phyloP scores from a whole-genome alignment of 2,797 vertebrate species.

The Prionace glauca region DNA sequence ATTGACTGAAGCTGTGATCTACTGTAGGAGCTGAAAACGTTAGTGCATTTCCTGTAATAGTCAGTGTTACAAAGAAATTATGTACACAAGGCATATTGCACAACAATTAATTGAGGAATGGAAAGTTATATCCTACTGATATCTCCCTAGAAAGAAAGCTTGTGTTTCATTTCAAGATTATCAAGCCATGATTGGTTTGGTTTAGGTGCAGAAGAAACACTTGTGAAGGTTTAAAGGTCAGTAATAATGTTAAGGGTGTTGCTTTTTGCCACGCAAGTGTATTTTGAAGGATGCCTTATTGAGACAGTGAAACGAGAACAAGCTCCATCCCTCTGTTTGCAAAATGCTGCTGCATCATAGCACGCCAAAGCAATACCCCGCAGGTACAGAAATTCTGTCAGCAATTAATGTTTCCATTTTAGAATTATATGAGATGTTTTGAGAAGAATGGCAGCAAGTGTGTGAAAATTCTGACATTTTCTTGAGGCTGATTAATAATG shows the following conservation, averaged over 20 bases:
- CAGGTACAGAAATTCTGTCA: constrained; percentile 31
- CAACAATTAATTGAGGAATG: not conserved
- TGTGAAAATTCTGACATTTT: constrained; percentile 32
- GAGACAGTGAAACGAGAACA: constrained; percentile 3
- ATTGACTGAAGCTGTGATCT: not conserved
- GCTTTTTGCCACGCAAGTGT: not conserved
- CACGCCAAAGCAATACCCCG: constrained; percentile 27
- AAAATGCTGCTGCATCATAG: not conserved
- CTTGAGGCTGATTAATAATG: constrained; percentile 36
- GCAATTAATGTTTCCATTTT: constrained; percentile 33
- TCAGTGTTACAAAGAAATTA: not conserved
- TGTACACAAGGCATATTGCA: not conserved
- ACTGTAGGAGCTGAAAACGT: not conserved
- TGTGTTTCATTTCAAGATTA: not conserved
- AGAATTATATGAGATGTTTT: constrained; percentile 33
- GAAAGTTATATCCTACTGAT: not conserved
- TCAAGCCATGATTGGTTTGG: not conserved
- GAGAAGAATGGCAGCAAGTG: constrained; percentile 23
- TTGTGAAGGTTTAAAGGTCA: not conserved
- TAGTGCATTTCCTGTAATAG: not conserved
- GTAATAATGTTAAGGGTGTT: not conserved
- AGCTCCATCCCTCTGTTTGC: not conserved
- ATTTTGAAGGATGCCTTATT: not conserved
- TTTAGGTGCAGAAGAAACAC: not conserved
- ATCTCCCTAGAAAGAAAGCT: not conserved